These are phyloP conservation scores for Plagodis dolabraria DNA, from an alignment of 2,888 invertebrate species.

Conservation along the genomic window DNA sequence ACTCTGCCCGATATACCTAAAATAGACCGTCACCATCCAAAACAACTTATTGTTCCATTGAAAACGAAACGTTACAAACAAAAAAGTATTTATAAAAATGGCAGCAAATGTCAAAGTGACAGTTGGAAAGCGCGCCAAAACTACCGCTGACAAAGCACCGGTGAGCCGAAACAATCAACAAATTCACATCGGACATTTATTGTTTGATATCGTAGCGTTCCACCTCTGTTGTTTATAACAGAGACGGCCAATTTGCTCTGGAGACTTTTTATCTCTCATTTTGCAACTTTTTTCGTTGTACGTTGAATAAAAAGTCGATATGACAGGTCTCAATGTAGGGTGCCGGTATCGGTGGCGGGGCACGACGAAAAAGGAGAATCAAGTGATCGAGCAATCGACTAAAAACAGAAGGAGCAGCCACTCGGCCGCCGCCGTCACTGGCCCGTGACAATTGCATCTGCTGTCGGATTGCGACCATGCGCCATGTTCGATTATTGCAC, in stretches of 20 bases:
- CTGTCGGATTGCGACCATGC: slow-evolving; percentile 69
- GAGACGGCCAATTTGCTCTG: slow-evolving; percentile 82
- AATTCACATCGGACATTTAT: slow-evolving; percentile 82
- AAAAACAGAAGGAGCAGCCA: slow-evolving; percentile 73
- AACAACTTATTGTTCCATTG: slow-evolving; percentile 43
- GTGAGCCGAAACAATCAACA: slow-evolving; percentile 77
- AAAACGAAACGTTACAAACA: slow-evolving; percentile 23
- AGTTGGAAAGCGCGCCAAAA: slow-evolving; percentile 70
- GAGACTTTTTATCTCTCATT: slow-evolving; percentile 75
- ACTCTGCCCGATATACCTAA: slow-evolving; percentile 37
- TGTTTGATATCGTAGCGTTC: slow-evolving; percentile 81
- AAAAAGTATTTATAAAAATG: slow-evolving; percentile 48
- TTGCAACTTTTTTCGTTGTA: slow-evolving; percentile 70
- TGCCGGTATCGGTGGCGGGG: slow-evolving; percentile 70
- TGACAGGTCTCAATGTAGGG: slow-evolving; percentile 77
- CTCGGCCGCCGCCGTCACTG: slow-evolving; percentile 48
- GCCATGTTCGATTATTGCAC: slow-evolving; percentile 78
- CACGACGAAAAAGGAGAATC: slow-evolving; percentile 77
- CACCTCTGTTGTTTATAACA: slow-evolving; percentile 83
- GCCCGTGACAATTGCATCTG: slow-evolving; percentile 82
- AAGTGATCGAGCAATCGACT: slow-evolving; percentile 78
- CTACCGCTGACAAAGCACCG: slow-evolving; percentile 70
- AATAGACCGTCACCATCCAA: slow-evolving; percentile 36
- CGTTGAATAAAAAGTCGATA: slow-evolving; percentile 79
- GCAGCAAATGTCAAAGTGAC: slow-evolving; percentile 64